These are phyloP conservation scores for Oreamnos americanus DNA, from an alignment of 2,113 vertebrate species.

Conservation along the genomic window DNA sequence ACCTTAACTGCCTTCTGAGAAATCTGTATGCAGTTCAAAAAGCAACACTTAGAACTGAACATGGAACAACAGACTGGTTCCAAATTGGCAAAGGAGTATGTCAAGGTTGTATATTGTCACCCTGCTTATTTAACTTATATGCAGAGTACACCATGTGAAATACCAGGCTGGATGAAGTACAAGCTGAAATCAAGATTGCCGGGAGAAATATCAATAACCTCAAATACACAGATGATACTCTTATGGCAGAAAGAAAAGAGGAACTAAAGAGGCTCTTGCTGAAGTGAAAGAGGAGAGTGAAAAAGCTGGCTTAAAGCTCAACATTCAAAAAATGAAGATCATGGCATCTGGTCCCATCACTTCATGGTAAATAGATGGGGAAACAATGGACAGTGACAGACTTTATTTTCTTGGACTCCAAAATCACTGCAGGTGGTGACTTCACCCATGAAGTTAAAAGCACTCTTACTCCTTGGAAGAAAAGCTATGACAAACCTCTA, in stretches of 20 bases:
- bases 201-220: not conserved
- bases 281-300: not conserved
- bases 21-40: not conserved
- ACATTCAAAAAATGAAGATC: not conserved
- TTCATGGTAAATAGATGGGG: not conserved
- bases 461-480: not conserved
- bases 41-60: not conserved
- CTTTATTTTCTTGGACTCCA: not conserved
- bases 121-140: not conserved
- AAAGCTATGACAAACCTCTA: not conserved
- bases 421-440: not conserved
- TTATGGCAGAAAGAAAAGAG: not conserved
- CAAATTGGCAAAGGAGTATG: not conserved
- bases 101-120: not conserved
- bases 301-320: not conserved
- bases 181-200: not conserved
- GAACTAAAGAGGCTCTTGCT: not conserved
- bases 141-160: not conserved
- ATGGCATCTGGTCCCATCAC: not conserved
- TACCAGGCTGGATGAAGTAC: not conserved
- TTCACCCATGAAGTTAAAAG: not conserved
- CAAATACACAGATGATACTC: not conserved
- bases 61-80: not conserved
- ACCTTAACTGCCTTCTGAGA: not conserved
- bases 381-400: not conserved